Base-by-base conservation (phyloP, 2,113 vertebrate genomes). In the Heloderma charlesbogerti region DNA sequence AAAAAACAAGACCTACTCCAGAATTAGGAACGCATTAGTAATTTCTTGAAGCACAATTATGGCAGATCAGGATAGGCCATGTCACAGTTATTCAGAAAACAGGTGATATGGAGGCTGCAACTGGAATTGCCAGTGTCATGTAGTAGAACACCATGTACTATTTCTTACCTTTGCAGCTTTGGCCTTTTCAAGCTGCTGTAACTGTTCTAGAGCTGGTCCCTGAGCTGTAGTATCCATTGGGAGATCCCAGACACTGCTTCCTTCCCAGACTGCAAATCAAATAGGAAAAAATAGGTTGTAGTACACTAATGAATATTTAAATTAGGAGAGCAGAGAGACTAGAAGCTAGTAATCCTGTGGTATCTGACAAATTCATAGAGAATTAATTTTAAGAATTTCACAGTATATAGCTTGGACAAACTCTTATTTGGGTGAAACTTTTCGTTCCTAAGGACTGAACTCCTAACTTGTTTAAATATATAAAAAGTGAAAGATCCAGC, bases 161-260 rank as follows among this genome's bases (percentile, higher is more conserved):
- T 92, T 93, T 92, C 97, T 95, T 91, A 98, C 98, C 97, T 98
- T 98, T 84, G 98, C 98, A 97, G 98, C 98, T 97, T 99, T 99
- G 93, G 98, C 97, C 94, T 99, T 99, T 95, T 99, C 99, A 78
- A 99, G 97, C 96, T 99, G 98, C 93, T 99, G 99, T 95, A 99
- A 98, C 96, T 99, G 99, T 88, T 99, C 99, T 80, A 99, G 98
- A 94, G 99, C 98, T 93, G 98, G 98, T 94, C 98, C 98, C 94
- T 98, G 98, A 93, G 98, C 93, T 88, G 98, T 91, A 71, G 98
- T 97, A 94, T 99, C 99, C 87, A 99, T 98, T 37, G 99, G 99
- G 95, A 99, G 97, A 97, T 99, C 99, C 99, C 99, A 99, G 48
- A 99, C 99, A 85, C 99, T 99, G 97, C 98, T 97, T 93, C 98